Evolutionary conservation across 2,797 vertebrate genomes (phyloP).

Genomic region (Lates japonicus): DNA sequence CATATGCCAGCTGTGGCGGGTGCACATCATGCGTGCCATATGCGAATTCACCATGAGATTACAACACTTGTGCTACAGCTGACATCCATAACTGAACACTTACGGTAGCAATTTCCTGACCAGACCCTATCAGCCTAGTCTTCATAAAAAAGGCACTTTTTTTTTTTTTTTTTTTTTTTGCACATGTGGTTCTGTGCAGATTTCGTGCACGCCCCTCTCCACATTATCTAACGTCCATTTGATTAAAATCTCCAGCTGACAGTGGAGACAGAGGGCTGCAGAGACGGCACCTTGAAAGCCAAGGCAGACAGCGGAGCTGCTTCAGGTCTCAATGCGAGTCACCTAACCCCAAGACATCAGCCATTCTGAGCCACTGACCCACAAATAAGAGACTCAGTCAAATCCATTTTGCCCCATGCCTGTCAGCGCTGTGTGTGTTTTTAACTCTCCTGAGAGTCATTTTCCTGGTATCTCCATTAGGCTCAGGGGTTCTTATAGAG

Average conservation of each 20-base stretch:
- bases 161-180: background rate
- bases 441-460: conserved; percentile 78
- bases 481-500: conserved; percentile 81
- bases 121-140: background rate
- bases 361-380: conserved; percentile 89
- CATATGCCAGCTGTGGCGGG: conserved; percentile 77
- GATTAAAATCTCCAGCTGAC: conserved; percentile 90
- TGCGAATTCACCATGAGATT: conserved; percentile 62
- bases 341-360: conserved; percentile 70
- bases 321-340: conserved; percentile 77
- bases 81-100: conserved; percentile 65
- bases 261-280: conserved; percentile 81
- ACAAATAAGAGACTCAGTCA: conserved; percentile 82
- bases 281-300: conserved; percentile 83
- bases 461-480: conserved; percentile 63
- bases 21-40: conserved; percentile 58
- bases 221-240: conserved; percentile 77
- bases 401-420: conserved; percentile 83
- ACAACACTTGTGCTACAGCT: conserved; percentile 61
- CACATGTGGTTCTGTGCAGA: conserved; percentile 15
- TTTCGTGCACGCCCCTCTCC: conserved; percentile 47
- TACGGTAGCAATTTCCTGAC: conserved; percentile 52
- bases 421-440: conserved; percentile 67
- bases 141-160: conserved; percentile 30
- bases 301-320: conserved; percentile 64